Percentiles rank a stretch among this genome's conserved stretches.
Conservation (phyloP, 2,888 invertebrate genomes). For the Galeopsomyia nigrocyanea region DNA sequence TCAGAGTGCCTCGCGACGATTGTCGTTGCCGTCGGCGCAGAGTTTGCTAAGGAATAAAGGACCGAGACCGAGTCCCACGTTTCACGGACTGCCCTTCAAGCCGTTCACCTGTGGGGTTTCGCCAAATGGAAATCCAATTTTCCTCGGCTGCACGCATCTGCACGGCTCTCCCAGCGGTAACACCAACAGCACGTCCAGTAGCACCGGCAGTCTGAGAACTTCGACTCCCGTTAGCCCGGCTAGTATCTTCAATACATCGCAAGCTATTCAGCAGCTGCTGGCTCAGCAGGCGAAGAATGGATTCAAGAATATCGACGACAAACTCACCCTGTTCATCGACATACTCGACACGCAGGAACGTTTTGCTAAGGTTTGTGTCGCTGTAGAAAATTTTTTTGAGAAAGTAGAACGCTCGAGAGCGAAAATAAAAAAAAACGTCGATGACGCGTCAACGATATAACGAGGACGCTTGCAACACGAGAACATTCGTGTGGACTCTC, state of each 20-base stretch:
- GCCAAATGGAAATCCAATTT: conserved; percentile 68
- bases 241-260: conserved; percentile 72
- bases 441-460: conserved; percentile 33
- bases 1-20: conserved; percentile 70
- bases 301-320: conserved; percentile 83
- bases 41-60: conserved; percentile 67
- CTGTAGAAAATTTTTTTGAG: neutral
- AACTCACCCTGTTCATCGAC: conserved; percentile 83
- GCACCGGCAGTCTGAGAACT: conserved; percentile 53
- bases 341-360: conserved; percentile 86
- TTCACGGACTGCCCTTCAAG: conserved; percentile 62
- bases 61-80: conserved; percentile 75
- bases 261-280: conserved; percentile 79
- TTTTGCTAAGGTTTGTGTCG: conserved; percentile 80
- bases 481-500: conserved; percentile 2
- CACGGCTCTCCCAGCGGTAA: conserved; percentile 51
- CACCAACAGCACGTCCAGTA: conserved; percentile 58
- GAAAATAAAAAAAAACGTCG: neutral
- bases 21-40: conserved; percentile 72
- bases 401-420: neutral
- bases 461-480: conserved; percentile 19
- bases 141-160: conserved; percentile 71
- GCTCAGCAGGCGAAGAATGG: conserved; percentile 80
- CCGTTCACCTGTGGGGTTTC: conserved; percentile 68
- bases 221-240: conserved; percentile 64